Percentiles rank a stretch among this genome's conserved stretches.
Conservation (phyloP, 2,888 invertebrate species). For the Plagodis pulveraria region DNA sequence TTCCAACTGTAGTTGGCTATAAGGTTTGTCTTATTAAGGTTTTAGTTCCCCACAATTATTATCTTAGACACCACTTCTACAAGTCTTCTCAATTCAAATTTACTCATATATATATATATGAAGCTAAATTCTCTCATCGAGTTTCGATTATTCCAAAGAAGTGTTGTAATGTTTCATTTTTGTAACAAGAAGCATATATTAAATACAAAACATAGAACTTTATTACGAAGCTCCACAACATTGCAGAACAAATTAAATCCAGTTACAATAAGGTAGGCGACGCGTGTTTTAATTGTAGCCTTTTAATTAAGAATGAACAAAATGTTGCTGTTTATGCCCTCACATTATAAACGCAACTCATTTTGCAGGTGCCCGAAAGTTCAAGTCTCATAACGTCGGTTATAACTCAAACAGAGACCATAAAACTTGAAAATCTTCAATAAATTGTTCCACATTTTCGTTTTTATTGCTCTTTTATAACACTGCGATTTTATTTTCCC, state of each 20-base stretch:
- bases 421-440: conserved; percentile 13
- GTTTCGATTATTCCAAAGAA: too few relatives aligned
- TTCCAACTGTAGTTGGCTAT: conserved; percentile 40
- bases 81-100: too few relatives aligned
- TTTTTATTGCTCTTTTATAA: conserved; percentile 20
- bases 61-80: background rate
- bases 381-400: conserved; percentile 8
- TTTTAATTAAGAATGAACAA: conserved; percentile 44
- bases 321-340: conserved; percentile 34
- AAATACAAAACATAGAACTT: conserved; percentile 5
- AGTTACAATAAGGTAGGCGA: conserved; percentile 39
- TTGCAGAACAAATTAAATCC: conserved; percentile 33
- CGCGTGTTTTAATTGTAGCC: conserved; percentile 42
- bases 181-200: background rate
- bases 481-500: conserved; percentile 11
- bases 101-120: too few relatives aligned
- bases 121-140: too few relatives aligned
- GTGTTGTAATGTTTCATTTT: too few relatives aligned
- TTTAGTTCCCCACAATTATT: conserved; percentile 11
- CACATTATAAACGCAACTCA: conserved; percentile 25
- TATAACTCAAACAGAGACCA: conserved; percentile 15
- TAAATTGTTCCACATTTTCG: conserved; percentile 14
- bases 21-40: conserved; percentile 23
- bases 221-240: conserved; percentile 19
- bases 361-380: conserved; percentile 18